Evolutionary conservation across 2,888 invertebrate genomes (phyloP).

Genomic region (Caradrina clavipalpis): DNA sequence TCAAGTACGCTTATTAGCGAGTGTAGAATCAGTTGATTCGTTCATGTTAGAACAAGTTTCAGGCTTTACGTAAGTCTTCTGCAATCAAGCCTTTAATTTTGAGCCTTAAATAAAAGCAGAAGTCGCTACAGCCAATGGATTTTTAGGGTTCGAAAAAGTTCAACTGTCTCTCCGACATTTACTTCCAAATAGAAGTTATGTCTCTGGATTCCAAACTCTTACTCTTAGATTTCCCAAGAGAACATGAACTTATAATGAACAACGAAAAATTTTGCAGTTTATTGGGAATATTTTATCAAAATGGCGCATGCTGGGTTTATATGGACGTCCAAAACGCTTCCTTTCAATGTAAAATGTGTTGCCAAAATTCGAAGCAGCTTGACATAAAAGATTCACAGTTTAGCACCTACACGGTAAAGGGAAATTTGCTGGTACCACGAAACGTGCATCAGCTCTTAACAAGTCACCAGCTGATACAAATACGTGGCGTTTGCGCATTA

Average conservation of each 20-base stretch:
- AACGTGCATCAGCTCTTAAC: constrained; percentile 61
- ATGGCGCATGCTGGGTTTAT: constrained; percentile 18
- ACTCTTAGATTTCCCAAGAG: constrained; percentile 42
- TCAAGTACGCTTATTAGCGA: constrained; percentile 51
- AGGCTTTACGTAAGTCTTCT: constrained; percentile 30
- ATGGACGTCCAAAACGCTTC: constrained; percentile 6
- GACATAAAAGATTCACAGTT: constrained; percentile 46
- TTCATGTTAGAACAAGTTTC: constrained; percentile 32
- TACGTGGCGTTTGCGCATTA: constrained; percentile 72
- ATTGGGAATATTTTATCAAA: constrained; percentile 23
- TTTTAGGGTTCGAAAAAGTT: constrained; percentile 39
- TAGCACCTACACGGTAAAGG: constrained; percentile 25
- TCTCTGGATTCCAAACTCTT: constrained; percentile 35
- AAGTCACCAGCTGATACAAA: constrained; percentile 71
- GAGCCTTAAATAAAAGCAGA: constrained; percentile 9
- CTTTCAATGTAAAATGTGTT: constrained; percentile 9
- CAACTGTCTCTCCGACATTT: constrained; percentile 21
- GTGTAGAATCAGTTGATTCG: constrained; percentile 42
- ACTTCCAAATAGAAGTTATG: constrained; percentile 47
- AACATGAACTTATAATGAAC: constrained; percentile 30
- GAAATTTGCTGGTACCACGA: constrained; percentile 37
- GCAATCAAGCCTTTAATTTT: constrained; percentile 6
- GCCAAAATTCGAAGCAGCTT: constrained; percentile 38
- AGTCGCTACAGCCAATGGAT: constrained; percentile 3
- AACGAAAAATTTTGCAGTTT: constrained; percentile 25